These are phyloP conservation scores for Cepphus grylle DNA, from an alignment of 2,113 vertebrate genomes.

Conservation along the genomic window DNA sequence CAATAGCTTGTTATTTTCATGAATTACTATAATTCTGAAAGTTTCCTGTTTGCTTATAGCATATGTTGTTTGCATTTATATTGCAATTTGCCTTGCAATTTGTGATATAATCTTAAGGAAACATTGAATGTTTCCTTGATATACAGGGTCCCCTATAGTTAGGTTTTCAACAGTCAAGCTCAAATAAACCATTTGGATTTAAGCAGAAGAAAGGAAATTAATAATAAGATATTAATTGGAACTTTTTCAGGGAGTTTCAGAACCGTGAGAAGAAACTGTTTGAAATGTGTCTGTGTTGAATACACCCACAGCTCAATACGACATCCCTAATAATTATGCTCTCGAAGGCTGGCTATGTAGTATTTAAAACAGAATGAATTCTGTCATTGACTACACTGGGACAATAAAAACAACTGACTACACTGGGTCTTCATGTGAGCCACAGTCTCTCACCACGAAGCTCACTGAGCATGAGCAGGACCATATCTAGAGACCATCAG, in stretches of 20 bases:
- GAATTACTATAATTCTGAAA: conserved; percentile 39
- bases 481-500: neutral
- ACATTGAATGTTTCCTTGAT: neutral
- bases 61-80: conserved; percentile 31
- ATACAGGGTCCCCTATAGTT: neutral
- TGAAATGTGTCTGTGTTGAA: neutral
- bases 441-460: neutral
- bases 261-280: conserved; percentile 2
- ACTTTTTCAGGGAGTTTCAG: neutral
- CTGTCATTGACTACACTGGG: neutral
- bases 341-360: neutral
- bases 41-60: conserved; percentile 15
- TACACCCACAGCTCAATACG: neutral
- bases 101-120: neutral
- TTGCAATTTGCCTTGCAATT: conserved; percentile 40
- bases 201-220: neutral
- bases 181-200: neutral
- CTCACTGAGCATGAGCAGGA: neutral
- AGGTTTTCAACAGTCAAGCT: neutral
- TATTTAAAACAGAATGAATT: neutral
- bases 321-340: neutral
- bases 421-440: accelerated
- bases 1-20: conserved; percentile 39
- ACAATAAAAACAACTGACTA: accelerated
- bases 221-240: neutral